These are phyloP conservation scores for Augochlora pura DNA, from an alignment of 1,140 invertebrate species.

Conservation along the genomic window DNA sequence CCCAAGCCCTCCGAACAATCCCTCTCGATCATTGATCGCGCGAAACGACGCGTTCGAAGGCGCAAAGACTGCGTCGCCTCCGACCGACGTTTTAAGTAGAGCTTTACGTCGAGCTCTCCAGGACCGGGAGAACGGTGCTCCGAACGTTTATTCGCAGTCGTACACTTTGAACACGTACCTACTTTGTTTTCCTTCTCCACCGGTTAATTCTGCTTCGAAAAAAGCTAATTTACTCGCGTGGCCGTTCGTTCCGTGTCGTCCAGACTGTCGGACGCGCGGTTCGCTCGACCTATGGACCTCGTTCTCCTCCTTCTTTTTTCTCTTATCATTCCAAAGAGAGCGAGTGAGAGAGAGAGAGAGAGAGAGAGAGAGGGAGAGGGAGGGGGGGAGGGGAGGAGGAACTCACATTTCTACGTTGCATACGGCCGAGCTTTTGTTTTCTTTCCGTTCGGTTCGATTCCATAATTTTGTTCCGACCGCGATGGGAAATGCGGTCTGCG, in stretches of 20 bases:
- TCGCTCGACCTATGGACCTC: background rate
- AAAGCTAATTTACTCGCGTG: background rate
- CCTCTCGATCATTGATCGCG: background rate
- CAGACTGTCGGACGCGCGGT: background rate
- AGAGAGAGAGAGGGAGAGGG: too few species aligned
- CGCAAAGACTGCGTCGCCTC: background rate
- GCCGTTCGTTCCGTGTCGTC: background rate
- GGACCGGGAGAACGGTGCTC: too few species aligned
- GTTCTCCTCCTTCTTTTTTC: background rate
- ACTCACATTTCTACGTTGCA: background rate
- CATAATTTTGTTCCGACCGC: constrained; percentile 31
- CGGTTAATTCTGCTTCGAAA: background rate
- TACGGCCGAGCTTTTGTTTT: constrained; percentile 11
- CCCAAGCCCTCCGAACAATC: background rate
- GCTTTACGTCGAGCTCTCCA: too few species aligned
- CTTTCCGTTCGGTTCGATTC: background rate
- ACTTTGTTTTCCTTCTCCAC: too few species aligned
- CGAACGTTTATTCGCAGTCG: too few species aligned
- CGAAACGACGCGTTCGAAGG: background rate
- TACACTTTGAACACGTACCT: too few species aligned
- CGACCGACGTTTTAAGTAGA: too few species aligned
- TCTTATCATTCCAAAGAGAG: background rate
- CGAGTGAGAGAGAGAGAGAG: too few species aligned
- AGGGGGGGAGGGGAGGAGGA: background rate
- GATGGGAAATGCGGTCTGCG: constrained; percentile 5